A percentile compares a stretch with the other conserved stretches of the same genome.
phyloP scores from a whole-genome alignment of 1,140 invertebrate species.

The Sycophila sp. region DNA sequence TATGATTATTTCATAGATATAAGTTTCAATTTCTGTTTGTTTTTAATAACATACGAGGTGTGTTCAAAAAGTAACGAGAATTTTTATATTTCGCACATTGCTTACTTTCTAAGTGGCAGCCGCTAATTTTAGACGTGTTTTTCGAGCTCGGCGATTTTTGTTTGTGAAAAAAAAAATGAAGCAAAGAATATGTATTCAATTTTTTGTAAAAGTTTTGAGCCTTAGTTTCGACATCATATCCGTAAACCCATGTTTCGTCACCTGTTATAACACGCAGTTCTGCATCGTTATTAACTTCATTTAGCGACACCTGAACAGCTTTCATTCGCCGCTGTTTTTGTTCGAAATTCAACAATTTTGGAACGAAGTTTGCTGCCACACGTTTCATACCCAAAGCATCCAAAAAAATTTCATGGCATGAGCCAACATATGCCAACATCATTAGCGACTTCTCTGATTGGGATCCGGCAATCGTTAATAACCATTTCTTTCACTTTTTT shows the following conservation, averaged over 20 bases:
- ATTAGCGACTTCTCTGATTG: constrained; percentile 43
- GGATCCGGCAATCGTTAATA: constrained; percentile 45
- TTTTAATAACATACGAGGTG: too few species aligned
- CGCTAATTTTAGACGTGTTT: too few species aligned
- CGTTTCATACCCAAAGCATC: constrained; percentile 40
- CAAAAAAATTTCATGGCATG: constrained; percentile 39
- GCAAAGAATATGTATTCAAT: too few species aligned
- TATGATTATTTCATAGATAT: too few species aligned
- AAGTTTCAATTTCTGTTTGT: too few species aligned
- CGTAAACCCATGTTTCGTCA: constrained; percentile 48
- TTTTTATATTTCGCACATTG: too few species aligned
- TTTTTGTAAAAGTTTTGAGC: too few species aligned
- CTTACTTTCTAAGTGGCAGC: too few species aligned
- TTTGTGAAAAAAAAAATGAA: too few species aligned
- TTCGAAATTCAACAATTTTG: constrained; percentile 48
- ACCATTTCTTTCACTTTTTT: constrained; percentile 44
- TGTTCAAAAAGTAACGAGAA: too few species aligned
- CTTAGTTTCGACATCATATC: constrained; percentile 32
- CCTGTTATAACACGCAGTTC: constrained; percentile 48
- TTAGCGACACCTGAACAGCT: constrained; percentile 44
- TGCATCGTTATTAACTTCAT: constrained; percentile 45
- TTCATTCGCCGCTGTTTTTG: constrained; percentile 40
- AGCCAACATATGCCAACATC: constrained; percentile 40
- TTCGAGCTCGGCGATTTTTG: too few species aligned
- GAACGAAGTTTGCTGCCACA: constrained; percentile 65